Conservation (phyloP, 2,113 vertebrate species). For the Etia nguti region DNA sequence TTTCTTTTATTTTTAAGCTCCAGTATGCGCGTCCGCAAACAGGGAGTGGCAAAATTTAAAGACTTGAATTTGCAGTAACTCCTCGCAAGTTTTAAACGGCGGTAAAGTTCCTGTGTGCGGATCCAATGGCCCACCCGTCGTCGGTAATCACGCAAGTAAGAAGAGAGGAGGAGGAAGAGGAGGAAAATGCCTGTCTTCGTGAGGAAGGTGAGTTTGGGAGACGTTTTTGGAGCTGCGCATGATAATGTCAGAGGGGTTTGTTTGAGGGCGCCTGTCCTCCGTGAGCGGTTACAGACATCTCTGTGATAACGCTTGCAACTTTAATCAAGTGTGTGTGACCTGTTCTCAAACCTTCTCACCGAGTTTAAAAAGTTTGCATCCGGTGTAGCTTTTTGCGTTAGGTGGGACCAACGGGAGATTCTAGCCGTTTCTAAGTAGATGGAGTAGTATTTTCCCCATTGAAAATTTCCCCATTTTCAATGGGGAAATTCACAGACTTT, state of each 20-base stretch:
- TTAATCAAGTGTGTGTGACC: not conserved
- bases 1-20: not conserved
- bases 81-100: not conserved
- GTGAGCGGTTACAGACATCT: not conserved
- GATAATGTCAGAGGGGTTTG: conserved; percentile 3
- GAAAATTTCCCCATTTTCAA: too few species aligned
- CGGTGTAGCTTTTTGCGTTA: not conserved
- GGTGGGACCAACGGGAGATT: not conserved
- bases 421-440: not conserved
- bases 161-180: conserved; percentile 71
- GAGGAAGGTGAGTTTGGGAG: conserved; percentile 66
- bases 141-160: conserved; percentile 72
- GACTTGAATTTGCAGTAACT: not conserved
- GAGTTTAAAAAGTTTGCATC: not conserved
- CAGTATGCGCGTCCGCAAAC: conserved; percentile 22
- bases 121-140: conserved; percentile 66
- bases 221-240: conserved; percentile 48
- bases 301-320: not conserved
- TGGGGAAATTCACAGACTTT: not conserved
- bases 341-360: not conserved
- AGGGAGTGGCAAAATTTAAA: conserved; percentile 54
- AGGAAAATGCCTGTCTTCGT: conserved; percentile 50
- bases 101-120: conserved; percentile 10
- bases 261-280: not conserved
- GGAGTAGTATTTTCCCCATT: too few species aligned